These are phyloP conservation scores for Nannoperca australis DNA, from an alignment of 2,797 vertebrate species.

Conservation along the genomic window DNA sequence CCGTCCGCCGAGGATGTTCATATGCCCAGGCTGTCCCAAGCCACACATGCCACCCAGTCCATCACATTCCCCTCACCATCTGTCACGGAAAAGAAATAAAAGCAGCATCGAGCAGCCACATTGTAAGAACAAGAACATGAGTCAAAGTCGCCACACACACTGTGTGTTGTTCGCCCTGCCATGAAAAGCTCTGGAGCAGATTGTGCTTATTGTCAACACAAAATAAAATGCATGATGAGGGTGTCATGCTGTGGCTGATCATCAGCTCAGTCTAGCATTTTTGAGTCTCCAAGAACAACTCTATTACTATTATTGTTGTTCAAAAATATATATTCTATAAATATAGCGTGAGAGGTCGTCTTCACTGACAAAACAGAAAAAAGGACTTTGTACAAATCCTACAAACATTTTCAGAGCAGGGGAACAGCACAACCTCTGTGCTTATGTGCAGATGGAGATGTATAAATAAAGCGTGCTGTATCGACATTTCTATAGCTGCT, in stretches of 20 bases:
- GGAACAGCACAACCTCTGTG: slow-evolving; percentile 15
- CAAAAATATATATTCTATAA: neutral
- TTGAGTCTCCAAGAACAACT: slow-evolving; percentile 3
- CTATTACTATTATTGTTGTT: neutral
- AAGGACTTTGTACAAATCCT: neutral
- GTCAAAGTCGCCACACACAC: slow-evolving; percentile 11
- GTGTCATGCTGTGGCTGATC: slow-evolving; percentile 11
- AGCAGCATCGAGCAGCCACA: slow-evolving; percentile 9
- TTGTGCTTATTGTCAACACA: slow-evolving; percentile 38
- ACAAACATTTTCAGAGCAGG: neutral
- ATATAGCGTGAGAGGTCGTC: neutral
- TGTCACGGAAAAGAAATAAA: slow-evolving; percentile 19
- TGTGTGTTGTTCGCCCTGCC: slow-evolving; percentile 5
- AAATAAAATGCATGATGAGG: slow-evolving; percentile 25
- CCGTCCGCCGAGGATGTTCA: slow-evolving; percentile 24
- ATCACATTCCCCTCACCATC: slow-evolving; percentile 34
- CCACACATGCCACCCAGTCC: slow-evolving; percentile 27
- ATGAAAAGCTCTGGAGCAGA: slow-evolving; percentile 1
- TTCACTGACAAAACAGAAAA: neutral
- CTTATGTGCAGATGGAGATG: slow-evolving; percentile 26
- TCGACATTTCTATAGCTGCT: slow-evolving; percentile 40
- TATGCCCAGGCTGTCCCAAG: slow-evolving; percentile 26
- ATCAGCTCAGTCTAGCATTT: slow-evolving; percentile 17
- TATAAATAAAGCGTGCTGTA: slow-evolving; percentile 35
- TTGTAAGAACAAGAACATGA: slow-evolving; percentile 25